Conservation (phyloP, 1,140 invertebrate species). For the Pseudomyrmex flavicornis region DNA sequence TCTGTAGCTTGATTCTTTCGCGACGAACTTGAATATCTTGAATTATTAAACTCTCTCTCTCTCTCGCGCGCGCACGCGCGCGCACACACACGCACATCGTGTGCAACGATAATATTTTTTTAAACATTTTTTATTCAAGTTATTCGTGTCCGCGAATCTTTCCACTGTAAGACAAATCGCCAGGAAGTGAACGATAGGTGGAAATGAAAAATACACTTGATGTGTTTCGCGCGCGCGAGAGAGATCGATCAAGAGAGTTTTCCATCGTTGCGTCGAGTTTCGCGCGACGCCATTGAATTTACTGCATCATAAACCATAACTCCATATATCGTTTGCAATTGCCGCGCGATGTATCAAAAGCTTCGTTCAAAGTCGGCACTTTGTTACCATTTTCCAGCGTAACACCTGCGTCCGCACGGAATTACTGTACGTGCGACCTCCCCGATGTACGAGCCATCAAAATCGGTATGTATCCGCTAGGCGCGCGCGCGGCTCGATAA, state of each 20-base stretch:
- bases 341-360: constrained; percentile 54
- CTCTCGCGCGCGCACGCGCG: too few relatives aligned
- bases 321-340: constrained; percentile 49
- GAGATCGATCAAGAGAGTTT: constrained; percentile 7
- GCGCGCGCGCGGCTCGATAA: background rate
- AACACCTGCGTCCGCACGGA: constrained; percentile 40
- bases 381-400: constrained; percentile 48
- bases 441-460: constrained; percentile 37
- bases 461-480: constrained; percentile 17
- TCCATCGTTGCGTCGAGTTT: background rate
- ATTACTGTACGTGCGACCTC: background rate
- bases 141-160: background rate
- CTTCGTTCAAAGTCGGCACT: constrained; percentile 55
- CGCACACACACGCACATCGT: too few relatives aligned
- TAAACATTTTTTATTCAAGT: too few relatives aligned
- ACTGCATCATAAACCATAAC: constrained; percentile 58
- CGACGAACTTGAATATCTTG: background rate
- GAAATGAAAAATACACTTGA: background rate
- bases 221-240: background rate
- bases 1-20: background rate
- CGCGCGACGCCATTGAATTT: constrained; percentile 47
- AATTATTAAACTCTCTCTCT: background rate
- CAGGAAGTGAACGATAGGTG: background rate
- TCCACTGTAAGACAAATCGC: background rate
- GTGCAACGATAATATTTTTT: too few relatives aligned